phyloP scores from a whole-genome alignment of 1,140 invertebrate species.

The Trachelipus rathkii region DNA sequence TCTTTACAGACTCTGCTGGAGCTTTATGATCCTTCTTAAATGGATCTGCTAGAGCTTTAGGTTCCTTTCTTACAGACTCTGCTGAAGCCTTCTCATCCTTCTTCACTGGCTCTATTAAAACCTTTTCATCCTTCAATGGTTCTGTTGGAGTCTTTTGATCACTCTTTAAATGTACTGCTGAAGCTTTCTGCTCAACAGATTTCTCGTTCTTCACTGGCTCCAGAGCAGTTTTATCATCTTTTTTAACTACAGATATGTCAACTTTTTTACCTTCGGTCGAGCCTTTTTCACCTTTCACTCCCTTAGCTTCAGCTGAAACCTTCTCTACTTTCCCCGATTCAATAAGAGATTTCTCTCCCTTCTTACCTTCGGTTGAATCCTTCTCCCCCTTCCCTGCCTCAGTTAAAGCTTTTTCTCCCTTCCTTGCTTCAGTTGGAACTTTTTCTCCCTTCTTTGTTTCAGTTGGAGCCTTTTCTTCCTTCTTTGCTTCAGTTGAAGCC shows the following conservation, averaged over 20 bases:
- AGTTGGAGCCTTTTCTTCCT: not conserved
- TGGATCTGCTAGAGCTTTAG: not conserved
- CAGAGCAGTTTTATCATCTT: not conserved
- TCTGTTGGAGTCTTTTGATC: not conserved
- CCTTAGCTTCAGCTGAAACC: not conserved
- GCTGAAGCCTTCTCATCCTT: not conserved
- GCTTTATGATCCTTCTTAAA: not conserved
- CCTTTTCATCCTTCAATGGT: not conserved
- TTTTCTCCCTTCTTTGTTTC: not conserved
- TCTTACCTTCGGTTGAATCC: not conserved
- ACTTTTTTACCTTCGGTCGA: not conserved
- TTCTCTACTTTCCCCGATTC: not conserved
- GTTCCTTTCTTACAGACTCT: not conserved
- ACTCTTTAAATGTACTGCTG: not conserved
- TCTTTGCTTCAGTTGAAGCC: not conserved
- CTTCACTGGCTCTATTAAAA: not conserved
- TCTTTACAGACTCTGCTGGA: not conserved
- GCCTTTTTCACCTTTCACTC: not conserved
- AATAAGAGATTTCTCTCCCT: not conserved
- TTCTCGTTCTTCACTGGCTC: not conserved
- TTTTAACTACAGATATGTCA: not conserved
- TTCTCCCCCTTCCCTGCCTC: not conserved
- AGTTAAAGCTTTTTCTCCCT: not conserved
- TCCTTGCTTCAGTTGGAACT: not conserved
- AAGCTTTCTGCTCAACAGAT: not conserved